phyloP scores from a whole-genome alignment of 2,797 vertebrate species.

The Notolepis coatsorum region DNA sequence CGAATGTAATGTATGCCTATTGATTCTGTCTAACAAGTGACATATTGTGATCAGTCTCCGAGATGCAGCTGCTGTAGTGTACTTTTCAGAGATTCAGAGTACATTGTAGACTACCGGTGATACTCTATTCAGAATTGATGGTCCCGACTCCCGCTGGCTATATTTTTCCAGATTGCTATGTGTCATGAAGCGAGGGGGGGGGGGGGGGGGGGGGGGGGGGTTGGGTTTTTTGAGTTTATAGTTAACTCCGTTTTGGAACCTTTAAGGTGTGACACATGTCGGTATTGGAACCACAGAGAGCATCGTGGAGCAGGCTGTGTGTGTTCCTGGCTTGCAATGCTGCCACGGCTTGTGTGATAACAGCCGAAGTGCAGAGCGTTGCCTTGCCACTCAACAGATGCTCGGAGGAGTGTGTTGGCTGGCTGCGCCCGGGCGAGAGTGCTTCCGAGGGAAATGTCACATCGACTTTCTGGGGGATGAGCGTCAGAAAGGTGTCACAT shows the following conservation, averaged over 20 bases:
- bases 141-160: background rate
- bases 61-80: slow-evolving; percentile 35
- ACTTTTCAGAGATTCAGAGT: background rate
- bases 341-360: slow-evolving; percentile 52
- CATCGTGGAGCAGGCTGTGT: slow-evolving; percentile 36
- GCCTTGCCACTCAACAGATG: slow-evolving; percentile 71
- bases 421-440: too few species aligned
- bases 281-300: slow-evolving; percentile 10
- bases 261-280: slow-evolving; percentile 14
- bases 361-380: slow-evolving; percentile 41
- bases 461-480: too few species aligned
- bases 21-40: slow-evolving; percentile 42
- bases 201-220: too few species aligned
- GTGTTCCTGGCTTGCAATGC: slow-evolving; percentile 38
- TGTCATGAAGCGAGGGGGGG: background rate
- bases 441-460: slow-evolving; percentile 48
- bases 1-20: slow-evolving; percentile 38
- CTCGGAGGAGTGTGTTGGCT: slow-evolving; percentile 64
- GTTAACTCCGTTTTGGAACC: slow-evolving; percentile 16
- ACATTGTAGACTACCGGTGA: slow-evolving; percentile 23
- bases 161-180: slow-evolving; percentile 15
- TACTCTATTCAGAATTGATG: slow-evolving; percentile 28
- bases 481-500: too few species aligned
- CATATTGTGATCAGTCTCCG: slow-evolving; percentile 11
- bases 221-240: slow-evolving; percentile 11